Conservation (phyloP, 2,797 vertebrate species). For the Sebastolobus alascanus region DNA sequence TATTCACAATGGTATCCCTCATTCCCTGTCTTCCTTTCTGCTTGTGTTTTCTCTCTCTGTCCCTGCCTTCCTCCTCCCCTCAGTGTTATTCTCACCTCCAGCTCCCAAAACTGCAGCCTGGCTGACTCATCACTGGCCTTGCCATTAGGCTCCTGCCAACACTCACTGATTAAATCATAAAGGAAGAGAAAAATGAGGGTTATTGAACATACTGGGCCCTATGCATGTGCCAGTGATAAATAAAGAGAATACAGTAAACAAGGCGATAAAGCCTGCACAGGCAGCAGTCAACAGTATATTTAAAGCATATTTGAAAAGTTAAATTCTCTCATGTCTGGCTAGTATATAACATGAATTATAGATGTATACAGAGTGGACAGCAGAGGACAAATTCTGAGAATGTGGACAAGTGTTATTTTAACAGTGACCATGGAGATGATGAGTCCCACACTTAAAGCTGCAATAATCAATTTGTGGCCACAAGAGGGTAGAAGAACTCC, state of each 20-base stretch:
- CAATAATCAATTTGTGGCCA: constrained; percentile 52
- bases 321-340: constrained; percentile 35
- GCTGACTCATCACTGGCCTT: constrained; percentile 86
- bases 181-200: constrained; percentile 71
- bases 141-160: constrained; percentile 85
- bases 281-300: constrained; percentile 58
- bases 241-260: constrained; percentile 67
- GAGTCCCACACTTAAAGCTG: constrained; percentile 42
- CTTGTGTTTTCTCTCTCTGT: constrained; percentile 69
- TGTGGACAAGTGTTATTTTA: constrained; percentile 42
- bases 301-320: constrained; percentile 52
- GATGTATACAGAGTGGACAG: constrained; percentile 43
- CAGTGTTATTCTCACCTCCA: constrained; percentile 84
- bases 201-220: constrained; percentile 68
- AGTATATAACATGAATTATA: constrained; percentile 46
- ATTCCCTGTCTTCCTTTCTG: constrained; percentile 54
- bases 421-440: constrained; percentile 35
- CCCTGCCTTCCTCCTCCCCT: constrained; percentile 72
- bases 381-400: constrained; percentile 38
- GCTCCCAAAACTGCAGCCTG: constrained; percentile 82
- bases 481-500: constrained; percentile 71
- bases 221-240: constrained; percentile 73
- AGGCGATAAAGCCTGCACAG: constrained; percentile 55
- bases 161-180: constrained; percentile 85
- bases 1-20: constrained; percentile 59